Evolutionary conservation across 1,140 invertebrate genomes (phyloP).

Genomic region (Pollicipes pollicipes): DNA sequence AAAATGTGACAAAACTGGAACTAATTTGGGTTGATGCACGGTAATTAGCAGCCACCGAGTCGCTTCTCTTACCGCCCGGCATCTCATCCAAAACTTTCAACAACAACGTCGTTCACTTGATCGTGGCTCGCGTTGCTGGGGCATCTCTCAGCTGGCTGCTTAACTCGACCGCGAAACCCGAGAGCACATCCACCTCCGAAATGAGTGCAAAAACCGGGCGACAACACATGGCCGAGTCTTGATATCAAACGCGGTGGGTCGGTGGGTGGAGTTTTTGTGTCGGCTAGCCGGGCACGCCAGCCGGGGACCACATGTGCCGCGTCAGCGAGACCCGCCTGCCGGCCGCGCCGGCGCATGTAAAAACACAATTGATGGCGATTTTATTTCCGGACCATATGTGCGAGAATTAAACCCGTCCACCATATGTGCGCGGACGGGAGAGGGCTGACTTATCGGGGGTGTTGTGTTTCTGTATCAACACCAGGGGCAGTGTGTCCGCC

Average conservation of each 20-base stretch:
- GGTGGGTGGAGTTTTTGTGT: background rate
- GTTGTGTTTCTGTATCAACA: background rate
- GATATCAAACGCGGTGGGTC: background rate
- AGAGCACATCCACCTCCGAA: background rate
- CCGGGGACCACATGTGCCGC: background rate
- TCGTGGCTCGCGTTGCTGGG: too few species aligned
- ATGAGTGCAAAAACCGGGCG: background rate
- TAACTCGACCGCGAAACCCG: too few species aligned
- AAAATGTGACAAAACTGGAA: too few species aligned
- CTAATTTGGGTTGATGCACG: too few species aligned
- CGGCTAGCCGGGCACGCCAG: background rate
- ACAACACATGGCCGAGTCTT: background rate
- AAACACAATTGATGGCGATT: slow-evolving; percentile 1
- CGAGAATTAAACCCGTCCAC: background rate
- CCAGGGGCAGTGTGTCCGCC: background rate
- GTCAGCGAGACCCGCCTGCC: background rate
- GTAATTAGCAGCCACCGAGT: too few species aligned
- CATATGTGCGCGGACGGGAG: background rate
- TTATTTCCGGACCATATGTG: background rate
- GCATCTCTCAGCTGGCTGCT: too few species aligned
- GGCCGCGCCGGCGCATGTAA: background rate
- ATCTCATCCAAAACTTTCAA: too few species aligned
- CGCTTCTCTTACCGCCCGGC: too few species aligned
- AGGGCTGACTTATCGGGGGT: too few species aligned
- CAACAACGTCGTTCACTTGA: too few species aligned